A percentile compares a stretch with the other conserved stretches of the same genome.
Evolutionary conservation across 2,113 vertebrate genomes (phyloP).

Genomic region (Eolophus roseicapilla): DNA sequence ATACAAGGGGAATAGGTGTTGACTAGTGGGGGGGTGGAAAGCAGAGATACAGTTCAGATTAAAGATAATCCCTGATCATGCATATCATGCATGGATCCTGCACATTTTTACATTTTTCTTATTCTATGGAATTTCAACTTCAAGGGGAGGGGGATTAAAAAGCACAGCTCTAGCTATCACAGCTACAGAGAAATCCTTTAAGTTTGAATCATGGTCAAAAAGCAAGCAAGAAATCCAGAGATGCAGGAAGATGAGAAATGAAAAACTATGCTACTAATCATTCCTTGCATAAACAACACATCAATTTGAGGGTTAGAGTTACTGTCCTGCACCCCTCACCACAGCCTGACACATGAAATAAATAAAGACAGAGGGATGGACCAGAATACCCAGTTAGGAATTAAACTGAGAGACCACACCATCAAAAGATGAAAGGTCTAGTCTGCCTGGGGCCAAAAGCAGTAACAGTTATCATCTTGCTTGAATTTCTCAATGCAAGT

Average conservation of each 20-base stretch:
- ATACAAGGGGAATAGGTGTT: neutral
- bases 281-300: neutral
- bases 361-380: neutral
- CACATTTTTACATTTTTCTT: neutral
- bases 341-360: neutral
- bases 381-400: neutral
- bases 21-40: neutral
- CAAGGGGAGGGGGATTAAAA: fast-evolving
- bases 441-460: neutral
- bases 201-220: neutral
- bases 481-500: neutral
- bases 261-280: neutral
- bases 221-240: neutral
- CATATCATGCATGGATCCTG: neutral
- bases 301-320: neutral
- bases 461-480: neutral
- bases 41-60: neutral
- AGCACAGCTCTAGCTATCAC: neutral
- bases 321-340: neutral
- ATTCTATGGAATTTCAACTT: neutral
- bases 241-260: neutral
- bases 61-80: neutral
- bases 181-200: neutral
- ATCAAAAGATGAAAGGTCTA: neutral
- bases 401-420: neutral